phyloP scores from a whole-genome alignment of 1,140 invertebrate species.

The Papilio helenus region DNA sequence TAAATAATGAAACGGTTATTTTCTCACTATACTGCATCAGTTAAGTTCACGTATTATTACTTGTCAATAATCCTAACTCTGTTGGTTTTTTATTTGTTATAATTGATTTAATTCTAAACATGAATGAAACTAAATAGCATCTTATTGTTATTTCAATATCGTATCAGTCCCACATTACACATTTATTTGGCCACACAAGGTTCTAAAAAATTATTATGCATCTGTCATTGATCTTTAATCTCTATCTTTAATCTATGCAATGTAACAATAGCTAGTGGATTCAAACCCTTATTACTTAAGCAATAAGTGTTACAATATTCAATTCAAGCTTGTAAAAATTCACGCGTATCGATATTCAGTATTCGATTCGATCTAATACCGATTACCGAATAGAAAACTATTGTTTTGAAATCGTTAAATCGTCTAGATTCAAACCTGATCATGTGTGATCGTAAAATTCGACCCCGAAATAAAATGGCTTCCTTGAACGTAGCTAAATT shows the following conservation, averaged over 20 bases:
- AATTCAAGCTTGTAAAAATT: neutral
- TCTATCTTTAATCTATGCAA: conserved; percentile 1
- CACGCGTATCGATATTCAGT: conserved; percentile 50
- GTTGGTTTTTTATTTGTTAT: too few species aligned
- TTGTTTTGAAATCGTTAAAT: conserved; percentile 54
- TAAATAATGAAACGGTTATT: too few species aligned
- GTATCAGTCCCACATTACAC: conserved; percentile 28
- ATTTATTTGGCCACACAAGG: conserved; percentile 52
- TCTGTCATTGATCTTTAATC: conserved; percentile 41
- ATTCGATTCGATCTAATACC: conserved; percentile 51
- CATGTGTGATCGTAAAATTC: conserved; percentile 66
- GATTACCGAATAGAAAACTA: conserved; percentile 59
- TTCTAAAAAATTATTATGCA: conserved; percentile 47
- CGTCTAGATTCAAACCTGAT: conserved; percentile 61
- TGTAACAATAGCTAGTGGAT: conserved; percentile 4
- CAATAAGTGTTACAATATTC: neutral
- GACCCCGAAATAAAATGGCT: conserved; percentile 55
- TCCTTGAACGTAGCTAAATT: conserved; percentile 55
- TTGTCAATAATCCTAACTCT: too few species aligned
- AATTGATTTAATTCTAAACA: neutral
- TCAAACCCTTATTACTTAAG: conserved; percentile 5
- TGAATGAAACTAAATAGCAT: conserved; percentile 8
- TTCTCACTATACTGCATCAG: too few species aligned
- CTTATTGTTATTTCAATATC: neutral
- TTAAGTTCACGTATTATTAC: too few species aligned